These are phyloP conservation scores for Cryptoprocta ferox DNA, from an alignment of 2,797 vertebrate species.

Conservation along the genomic window DNA sequence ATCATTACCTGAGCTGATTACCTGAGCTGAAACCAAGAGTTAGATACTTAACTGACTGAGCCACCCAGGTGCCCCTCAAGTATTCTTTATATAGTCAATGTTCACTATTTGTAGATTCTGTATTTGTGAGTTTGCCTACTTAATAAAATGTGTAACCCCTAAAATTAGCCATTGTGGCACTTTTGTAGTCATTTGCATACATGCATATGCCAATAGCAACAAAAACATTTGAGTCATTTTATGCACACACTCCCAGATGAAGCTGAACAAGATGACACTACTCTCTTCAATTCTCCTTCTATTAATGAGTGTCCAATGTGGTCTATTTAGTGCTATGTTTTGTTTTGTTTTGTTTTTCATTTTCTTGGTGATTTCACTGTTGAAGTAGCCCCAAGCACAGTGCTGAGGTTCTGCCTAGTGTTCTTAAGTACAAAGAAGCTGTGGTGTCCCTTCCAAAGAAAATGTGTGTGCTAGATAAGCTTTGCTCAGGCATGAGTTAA, in stretches of 20 bases:
- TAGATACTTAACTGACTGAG: no score
- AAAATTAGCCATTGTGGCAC: neutral
- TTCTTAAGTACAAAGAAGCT: neutral
- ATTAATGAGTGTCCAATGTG: neutral
- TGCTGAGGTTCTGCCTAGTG: neutral
- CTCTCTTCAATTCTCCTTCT: neutral
- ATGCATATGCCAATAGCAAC: neutral
- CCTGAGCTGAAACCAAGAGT: no score
- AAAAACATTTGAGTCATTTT: neutral
- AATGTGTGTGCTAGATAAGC: neutral
- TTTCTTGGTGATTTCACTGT: neutral
- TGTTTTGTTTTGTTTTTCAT: neutral
- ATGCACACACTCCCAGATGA: neutral
- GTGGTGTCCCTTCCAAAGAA: neutral
- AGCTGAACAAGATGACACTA: neutral
- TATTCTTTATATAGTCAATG: neutral
- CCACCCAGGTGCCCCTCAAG: neutral
- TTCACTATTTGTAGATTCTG: neutral
- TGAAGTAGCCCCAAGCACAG: neutral
- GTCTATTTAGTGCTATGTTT: neutral
- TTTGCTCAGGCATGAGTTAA: neutral
- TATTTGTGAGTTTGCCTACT: neutral
- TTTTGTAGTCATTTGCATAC: neutral
- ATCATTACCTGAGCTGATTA: no score
- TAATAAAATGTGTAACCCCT: neutral